phyloP scores from a whole-genome alignment of 2,888 invertebrate species.

The Cheilosia grossa region DNA sequence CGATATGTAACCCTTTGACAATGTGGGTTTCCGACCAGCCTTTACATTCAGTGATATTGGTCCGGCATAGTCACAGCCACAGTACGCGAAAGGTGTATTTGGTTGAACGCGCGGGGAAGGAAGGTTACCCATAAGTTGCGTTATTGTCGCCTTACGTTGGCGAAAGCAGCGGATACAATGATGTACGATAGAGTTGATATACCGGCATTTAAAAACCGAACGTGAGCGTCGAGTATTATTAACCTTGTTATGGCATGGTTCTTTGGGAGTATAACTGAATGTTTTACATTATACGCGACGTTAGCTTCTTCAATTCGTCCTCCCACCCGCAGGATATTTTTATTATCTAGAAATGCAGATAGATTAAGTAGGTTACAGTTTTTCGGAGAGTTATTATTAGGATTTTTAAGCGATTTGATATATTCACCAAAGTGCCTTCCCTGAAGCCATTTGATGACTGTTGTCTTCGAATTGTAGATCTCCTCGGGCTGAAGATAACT shows the following conservation, averaged over 20 bases:
- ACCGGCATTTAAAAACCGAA: constrained; percentile 22
- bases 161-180: not conserved
- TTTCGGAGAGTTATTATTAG: too few species aligned
- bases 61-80: not conserved
- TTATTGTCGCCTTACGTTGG: not conserved
- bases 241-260: constrained; percentile 8
- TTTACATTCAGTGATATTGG: not conserved
- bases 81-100: not conserved
- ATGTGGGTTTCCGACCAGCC: not conserved
- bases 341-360: too few species aligned
- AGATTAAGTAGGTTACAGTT: too few species aligned
- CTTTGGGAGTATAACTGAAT: constrained; percentile 24
- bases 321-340: too few species aligned
- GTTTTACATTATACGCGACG: constrained; percentile 43
- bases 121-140: constrained; percentile 3
- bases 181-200: constrained; percentile 1
- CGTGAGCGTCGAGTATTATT: constrained; percentile 7
- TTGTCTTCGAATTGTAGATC: constrained; percentile 59
- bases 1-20: not conserved
- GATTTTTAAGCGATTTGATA: too few species aligned
- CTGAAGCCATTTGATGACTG: too few species aligned
- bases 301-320: constrained; percentile 71
- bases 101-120: not conserved
- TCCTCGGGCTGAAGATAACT: too few species aligned
- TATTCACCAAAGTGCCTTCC: too few species aligned